Base-by-base conservation (phyloP, 2,888 invertebrate genomes). In the Torymus aiolomorphi region DNA sequence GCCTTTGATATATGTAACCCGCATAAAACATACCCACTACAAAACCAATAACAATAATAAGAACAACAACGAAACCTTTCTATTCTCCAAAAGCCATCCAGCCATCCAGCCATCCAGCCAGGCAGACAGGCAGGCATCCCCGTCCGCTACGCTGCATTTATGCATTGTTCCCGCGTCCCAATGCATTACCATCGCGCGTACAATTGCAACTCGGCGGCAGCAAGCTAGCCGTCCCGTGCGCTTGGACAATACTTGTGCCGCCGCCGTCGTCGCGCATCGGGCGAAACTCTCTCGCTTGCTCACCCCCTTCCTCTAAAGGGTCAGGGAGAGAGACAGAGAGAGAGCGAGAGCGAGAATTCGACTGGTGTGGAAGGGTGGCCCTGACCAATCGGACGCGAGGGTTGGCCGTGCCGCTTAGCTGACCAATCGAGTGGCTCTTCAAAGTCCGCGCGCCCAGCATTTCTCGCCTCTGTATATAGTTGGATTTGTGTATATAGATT, bases 331-430 rank as follows among this genome's bases (percentile, higher is more conserved):
- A 42, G 42, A 42, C 8, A 42, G 42, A 42, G 57, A 63, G 42
- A 42, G 42, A 42, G 42, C 4, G 8, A 42, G 42, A 42, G 42
- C 5, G 42, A 42, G 77, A 73, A 52, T 70, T 62, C 61, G 72
- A 16, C 49, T 18, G 61, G 20, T 42, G 31, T 82, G 84, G 84
- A 87, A 88, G 89, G 89, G 88, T 86, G 82, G 81, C 83, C 78
- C 85, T 85, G 86, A 86, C 90, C 90, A 90, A 90, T 90, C 86
- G 85, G 78, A 84, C 80, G 85, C 86, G 85, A 85, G 86, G 88
- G 86, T 86, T 86, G 86, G 87, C 87, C 89, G 88, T 86, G 87
- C 86, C 83, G 84, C 84, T 83, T 75, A 78, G 84, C 86, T 90
- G 90, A 89, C 90, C 90, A 90, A 90, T 90, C 86, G 87, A 86